Evolutionary conservation across 2,888 invertebrate genomes (phyloP).

Genomic region (Trichacis sp.): DNA sequence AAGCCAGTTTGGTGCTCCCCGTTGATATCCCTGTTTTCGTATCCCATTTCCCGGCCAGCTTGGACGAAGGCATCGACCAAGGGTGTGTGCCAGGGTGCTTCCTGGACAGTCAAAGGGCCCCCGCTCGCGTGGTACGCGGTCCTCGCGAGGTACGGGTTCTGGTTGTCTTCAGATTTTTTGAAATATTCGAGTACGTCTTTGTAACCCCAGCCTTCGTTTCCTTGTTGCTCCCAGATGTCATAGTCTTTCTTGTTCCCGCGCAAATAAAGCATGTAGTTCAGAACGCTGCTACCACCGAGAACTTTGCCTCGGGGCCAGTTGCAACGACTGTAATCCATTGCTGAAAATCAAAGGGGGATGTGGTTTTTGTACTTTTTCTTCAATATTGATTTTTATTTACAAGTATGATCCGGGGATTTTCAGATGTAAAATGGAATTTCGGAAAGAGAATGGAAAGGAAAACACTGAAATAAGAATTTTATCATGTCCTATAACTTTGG

Average conservation of each 20-base stretch:
- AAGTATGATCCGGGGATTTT: too few species aligned
- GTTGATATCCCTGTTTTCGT: conserved; percentile 87
- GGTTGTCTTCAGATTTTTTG: conserved; percentile 92
- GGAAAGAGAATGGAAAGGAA: too few species aligned
- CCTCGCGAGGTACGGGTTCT: conserved; percentile 83
- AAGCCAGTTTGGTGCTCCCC: conserved; percentile 89
- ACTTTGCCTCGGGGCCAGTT: conserved; percentile 95
- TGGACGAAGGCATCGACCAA: conserved; percentile 85
- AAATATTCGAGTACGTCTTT: conserved; percentile 85
- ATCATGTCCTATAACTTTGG: too few species aligned
- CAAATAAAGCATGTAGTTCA: conserved; percentile 93
- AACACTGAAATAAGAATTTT: too few species aligned
- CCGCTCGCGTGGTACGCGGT: conserved; percentile 85
- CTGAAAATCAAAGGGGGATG: conserved; percentile 68
- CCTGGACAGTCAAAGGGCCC: conserved; percentile 85
- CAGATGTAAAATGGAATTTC: too few species aligned
- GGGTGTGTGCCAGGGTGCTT: conserved; percentile 89
- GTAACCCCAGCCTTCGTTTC: conserved; percentile 90
- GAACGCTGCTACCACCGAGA: conserved; percentile 88
- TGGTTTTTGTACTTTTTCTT: background rate
- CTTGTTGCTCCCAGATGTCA: conserved; percentile 87
- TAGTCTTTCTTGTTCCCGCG: conserved; percentile 92
- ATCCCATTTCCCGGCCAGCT: conserved; percentile 86
- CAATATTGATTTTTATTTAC: background rate
- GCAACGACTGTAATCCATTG: conserved; percentile 85